Conservation (phyloP, 2,888 invertebrate genomes). For the Andrena fulva region DNA sequence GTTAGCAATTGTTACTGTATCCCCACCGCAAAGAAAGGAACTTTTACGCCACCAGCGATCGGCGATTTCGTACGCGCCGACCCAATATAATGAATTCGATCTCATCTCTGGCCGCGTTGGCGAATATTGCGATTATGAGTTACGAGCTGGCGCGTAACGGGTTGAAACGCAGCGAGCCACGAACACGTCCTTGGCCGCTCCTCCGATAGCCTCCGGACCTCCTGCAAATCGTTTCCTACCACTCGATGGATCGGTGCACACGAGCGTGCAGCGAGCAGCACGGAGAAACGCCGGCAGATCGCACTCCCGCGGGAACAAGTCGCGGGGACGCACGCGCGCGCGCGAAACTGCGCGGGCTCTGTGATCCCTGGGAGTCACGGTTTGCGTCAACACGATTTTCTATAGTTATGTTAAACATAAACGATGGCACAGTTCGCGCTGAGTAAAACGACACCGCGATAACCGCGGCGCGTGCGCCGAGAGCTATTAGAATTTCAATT, state of each 20-base stretch:
- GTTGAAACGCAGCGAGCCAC: constrained; percentile 71
- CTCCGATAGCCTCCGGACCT: constrained; percentile 71
- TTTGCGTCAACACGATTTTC: no score
- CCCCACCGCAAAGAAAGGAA: background rate
- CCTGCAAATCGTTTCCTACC: constrained; percentile 73
- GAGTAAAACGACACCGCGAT: background rate
- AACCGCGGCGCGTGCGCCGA: no score
- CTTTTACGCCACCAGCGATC: background rate
- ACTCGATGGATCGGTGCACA: constrained; percentile 49
- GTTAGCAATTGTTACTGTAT: no score
- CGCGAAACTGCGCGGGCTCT: no score
- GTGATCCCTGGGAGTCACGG: no score
- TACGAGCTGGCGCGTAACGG: constrained; percentile 70
- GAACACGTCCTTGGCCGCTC: constrained; percentile 78
- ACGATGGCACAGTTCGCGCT: background rate
- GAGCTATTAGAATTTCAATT: no score
- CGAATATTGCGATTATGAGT: constrained; percentile 62
- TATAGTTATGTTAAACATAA: no score
- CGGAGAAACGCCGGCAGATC: constrained; percentile 7
- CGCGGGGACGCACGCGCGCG: background rate
- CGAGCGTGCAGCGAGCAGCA: constrained; percentile 43
- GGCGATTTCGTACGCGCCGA: background rate
- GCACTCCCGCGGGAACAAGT: constrained; percentile 29
- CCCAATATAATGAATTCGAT: constrained; percentile 1
- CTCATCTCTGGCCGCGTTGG: constrained; percentile 33